Conservation (phyloP, 2,888 invertebrate species). For the Sarcophaga caerulescens region DNA sequence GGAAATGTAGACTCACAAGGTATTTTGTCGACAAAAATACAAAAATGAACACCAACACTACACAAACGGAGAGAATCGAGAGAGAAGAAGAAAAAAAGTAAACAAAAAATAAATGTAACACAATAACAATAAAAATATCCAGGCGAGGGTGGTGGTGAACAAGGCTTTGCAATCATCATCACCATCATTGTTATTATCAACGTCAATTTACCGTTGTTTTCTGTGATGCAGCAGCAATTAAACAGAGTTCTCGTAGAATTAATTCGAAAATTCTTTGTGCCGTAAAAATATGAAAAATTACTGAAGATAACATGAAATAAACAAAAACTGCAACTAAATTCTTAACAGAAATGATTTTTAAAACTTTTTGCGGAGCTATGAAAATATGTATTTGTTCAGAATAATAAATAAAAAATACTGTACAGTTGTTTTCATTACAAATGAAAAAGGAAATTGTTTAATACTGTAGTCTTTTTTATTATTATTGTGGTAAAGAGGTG, state of each 20-base stretch:
- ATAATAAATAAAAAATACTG: too few species aligned
- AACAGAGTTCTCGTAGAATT: not conserved
- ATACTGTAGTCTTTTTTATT: too few species aligned
- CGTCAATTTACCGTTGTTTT: not conserved
- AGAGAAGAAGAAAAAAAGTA: not conserved
- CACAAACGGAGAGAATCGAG: not conserved
- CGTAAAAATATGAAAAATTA: not conserved
- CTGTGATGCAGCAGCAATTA: not conserved
- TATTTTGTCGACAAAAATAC: constrained; percentile 53
- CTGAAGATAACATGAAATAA: not conserved
- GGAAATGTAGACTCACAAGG: constrained; percentile 37
- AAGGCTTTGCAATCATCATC: constrained; percentile 67
- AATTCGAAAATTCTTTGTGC: not conserved
- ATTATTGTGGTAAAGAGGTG: too few species aligned
- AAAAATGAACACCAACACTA: not conserved
- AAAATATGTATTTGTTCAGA: too few species aligned
- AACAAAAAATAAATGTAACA: constrained; percentile 17
- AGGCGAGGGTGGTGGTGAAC: constrained; percentile 62
- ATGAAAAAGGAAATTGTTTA: too few species aligned
- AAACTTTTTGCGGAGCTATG: too few species aligned
- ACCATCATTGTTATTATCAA: constrained; percentile 33
- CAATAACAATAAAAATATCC: constrained; percentile 24
- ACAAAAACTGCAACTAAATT: too few species aligned
- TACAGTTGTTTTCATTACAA: too few species aligned
- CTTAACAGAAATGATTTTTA: too few species aligned